A percentile compares a stretch with the other conserved stretches of the same genome.
These are phyloP conservation scores for Turdus rufiventris DNA, from an alignment of 2,113 vertebrate species.

Conservation along the genomic window DNA sequence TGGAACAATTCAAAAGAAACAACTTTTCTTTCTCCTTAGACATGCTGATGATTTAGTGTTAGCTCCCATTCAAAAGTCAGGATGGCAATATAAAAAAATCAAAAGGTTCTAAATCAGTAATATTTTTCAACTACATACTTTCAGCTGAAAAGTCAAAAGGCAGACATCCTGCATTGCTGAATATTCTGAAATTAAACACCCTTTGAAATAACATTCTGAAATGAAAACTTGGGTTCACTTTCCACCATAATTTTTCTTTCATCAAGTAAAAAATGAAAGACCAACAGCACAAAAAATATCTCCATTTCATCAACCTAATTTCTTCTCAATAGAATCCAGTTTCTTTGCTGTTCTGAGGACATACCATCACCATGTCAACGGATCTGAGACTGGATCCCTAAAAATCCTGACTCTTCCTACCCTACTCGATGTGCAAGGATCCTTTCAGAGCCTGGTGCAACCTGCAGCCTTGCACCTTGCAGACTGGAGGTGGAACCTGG, in stretches of 20 bases:
- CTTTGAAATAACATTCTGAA: not conserved
- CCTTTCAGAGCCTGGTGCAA: not conserved
- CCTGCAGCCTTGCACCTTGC: not conserved
- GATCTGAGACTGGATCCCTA: not conserved
- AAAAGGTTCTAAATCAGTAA: not conserved
- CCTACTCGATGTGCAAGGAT: accelerated
- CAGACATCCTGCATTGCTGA: not conserved
- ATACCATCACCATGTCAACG: not conserved
- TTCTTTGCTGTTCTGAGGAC: not conserved
- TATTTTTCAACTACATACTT: not conserved
- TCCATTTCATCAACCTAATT: not conserved
- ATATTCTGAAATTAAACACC: not conserved
- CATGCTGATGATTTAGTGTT: not conserved
- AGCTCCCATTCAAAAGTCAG: not conserved
- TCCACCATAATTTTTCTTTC: not conserved
- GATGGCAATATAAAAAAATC: not conserved
- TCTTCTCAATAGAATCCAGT: not conserved
- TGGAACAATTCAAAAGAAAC: not conserved
- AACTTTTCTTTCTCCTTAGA: not conserved
- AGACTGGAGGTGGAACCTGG: not conserved
- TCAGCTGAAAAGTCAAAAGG: not conserved
- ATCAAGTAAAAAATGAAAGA: not conserved
- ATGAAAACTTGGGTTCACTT: not conserved
- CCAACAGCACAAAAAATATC: not conserved
- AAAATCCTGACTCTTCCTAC: not conserved